These are phyloP conservation scores for Climacteris rufus DNA, from an alignment of 2,113 vertebrate genomes.

Conservation along the genomic window DNA sequence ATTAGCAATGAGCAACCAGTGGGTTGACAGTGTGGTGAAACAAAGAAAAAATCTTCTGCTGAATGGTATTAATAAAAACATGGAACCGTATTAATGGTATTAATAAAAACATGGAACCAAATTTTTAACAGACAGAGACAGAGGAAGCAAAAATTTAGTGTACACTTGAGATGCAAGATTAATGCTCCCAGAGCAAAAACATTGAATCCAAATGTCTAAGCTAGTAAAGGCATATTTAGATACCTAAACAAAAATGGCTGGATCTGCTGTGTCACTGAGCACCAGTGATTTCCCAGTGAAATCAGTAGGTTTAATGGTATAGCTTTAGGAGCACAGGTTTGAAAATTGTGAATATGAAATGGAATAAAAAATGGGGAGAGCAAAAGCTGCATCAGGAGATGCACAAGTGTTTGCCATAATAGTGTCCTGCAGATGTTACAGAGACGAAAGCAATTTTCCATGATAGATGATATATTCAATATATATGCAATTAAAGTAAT, in stretches of 20 bases:
- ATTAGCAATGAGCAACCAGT: neutral
- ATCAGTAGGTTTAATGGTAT: neutral
- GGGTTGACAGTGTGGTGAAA: neutral
- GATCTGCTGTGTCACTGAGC: neutral
- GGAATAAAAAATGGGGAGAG: neutral
- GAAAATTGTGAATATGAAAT: neutral
- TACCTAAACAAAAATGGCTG: neutral
- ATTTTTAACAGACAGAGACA: constrained; percentile 38
- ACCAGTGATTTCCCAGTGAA: neutral
- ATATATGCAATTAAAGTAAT: constrained; percentile 52
- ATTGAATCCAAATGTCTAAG: constrained; percentile 24
- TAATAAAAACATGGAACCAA: constrained; percentile 42
- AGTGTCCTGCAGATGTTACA: constrained; percentile 54
- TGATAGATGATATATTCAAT: constrained; percentile 18
- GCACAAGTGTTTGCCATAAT: neutral
- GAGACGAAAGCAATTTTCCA: constrained; percentile 56
- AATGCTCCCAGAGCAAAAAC: constrained; percentile 26
- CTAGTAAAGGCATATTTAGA: constrained; percentile 11
- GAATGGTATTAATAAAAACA: constrained; percentile 46
- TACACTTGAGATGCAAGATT: constrained; percentile 49
- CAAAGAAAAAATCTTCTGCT: neutral
- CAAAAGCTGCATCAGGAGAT: neutral
- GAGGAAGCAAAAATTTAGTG: constrained; percentile 49
- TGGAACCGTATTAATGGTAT: constrained; percentile 15
- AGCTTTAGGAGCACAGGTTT: neutral